These are phyloP conservation scores for Trichopria drosophilae DNA, from an alignment of 2,888 invertebrate genomes.

Conservation along the genomic window DNA sequence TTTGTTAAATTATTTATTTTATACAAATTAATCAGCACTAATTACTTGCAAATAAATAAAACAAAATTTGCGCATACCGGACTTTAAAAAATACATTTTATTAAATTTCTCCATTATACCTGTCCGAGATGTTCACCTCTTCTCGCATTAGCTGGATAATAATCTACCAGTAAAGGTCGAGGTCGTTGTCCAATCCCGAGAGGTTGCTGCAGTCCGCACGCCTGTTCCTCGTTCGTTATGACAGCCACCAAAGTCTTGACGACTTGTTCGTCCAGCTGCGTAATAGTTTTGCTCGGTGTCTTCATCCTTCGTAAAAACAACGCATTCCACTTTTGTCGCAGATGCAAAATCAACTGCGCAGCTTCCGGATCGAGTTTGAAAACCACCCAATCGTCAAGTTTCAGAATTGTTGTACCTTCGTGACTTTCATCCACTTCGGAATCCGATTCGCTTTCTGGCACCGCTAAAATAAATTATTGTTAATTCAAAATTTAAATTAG, in stretches of 20 bases:
- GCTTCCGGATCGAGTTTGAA: conserved; percentile 72
- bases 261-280: conserved; percentile 69
- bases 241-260: conserved; percentile 69
- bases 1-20: too few relatives aligned
- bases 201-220: conserved; percentile 71
- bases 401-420: conserved; percentile 61
- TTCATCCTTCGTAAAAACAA: conserved; percentile 68
- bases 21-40: too few relatives aligned
- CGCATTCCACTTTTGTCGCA: conserved; percentile 75
- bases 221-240: conserved; percentile 72
- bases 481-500: neutral
- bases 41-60: neutral
- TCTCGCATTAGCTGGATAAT: conserved; percentile 57
- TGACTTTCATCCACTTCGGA: conserved; percentile 62
- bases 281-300: conserved; percentile 64
- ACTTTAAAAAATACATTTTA: neutral
- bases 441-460: conserved; percentile 58
- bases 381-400: conserved; percentile 75
- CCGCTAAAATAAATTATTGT: conserved; percentile 36
- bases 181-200: conserved; percentile 77
- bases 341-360: conserved; percentile 67
- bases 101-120: conserved; percentile 26
- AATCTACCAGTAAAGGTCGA: conserved; percentile 67
- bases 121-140: conserved; percentile 48
- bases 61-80: neutral